Evolutionary conservation across 2,113 vertebrate genomes (phyloP).

Genomic region (Setophaga petechia): DNA sequence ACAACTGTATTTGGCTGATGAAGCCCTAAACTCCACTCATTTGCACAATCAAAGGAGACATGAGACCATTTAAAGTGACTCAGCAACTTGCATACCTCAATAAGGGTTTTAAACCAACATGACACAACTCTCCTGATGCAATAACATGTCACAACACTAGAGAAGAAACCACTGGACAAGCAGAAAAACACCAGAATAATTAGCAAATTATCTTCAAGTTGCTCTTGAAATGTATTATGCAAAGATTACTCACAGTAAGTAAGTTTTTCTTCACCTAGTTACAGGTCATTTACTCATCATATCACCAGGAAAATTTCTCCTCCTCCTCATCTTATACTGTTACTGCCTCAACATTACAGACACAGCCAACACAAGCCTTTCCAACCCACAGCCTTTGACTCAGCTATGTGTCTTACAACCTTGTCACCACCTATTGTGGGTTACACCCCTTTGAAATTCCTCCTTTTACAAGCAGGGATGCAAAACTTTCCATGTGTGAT

Average conservation of each 20-base stretch:
- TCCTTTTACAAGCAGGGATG: neutral
- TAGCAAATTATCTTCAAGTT: neutral
- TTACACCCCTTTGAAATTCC: neutral
- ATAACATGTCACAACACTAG: neutral
- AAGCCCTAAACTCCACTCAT: neutral
- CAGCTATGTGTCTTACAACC: neutral
- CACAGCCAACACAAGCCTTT: neutral
- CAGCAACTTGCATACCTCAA: neutral
- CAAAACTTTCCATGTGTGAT: neutral
- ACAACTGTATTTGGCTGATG: neutral
- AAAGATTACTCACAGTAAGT: neutral
- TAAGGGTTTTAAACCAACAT: neutral
- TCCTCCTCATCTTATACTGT: slow-evolving; percentile 8
- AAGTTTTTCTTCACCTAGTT: slow-evolving; percentile 6
- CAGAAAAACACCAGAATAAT: neutral
- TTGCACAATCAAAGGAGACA: neutral
- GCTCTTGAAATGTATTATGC: neutral
- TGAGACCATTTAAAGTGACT: neutral
- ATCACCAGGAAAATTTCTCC: neutral
- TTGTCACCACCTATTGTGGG: neutral
- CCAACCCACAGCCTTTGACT: slow-evolving; percentile 8
- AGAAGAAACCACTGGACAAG: neutral
- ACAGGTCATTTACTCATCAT: slow-evolving; percentile 9
- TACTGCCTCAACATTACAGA: neutral
- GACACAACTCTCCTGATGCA: neutral